Evolutionary conservation across 2,113 vertebrate genomes (phyloP).

Genomic region (Plecotus auritus): DNA sequence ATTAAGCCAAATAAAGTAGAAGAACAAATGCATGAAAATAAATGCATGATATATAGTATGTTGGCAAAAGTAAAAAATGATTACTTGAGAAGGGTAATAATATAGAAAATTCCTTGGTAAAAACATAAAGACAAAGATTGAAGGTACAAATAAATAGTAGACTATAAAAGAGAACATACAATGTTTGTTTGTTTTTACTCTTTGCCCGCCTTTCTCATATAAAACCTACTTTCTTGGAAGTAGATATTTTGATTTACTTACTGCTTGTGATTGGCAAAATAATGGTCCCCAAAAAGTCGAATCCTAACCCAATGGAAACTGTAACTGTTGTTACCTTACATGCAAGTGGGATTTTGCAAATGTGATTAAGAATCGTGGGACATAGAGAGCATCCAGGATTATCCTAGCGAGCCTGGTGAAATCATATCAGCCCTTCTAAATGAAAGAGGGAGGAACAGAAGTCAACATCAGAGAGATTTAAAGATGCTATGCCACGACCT

Average conservation of each 20-base stretch:
- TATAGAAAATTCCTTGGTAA: neutral
- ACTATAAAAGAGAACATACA: neutral
- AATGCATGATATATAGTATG: neutral
- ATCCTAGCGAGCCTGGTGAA: neutral
- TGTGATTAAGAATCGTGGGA: neutral
- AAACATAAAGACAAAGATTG: neutral
- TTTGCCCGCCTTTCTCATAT: neutral
- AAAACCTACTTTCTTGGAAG: neutral
- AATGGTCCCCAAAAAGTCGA: neutral
- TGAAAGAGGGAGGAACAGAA: neutral
- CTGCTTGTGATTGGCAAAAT: neutral
- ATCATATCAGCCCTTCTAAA: neutral
- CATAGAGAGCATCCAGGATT: neutral
- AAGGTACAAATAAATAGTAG: neutral
- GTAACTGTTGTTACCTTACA: neutral
- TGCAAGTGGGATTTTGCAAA: neutral
- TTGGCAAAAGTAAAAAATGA: neutral
- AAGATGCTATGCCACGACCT: neutral
- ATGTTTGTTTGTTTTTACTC: neutral
- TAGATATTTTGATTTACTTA: neutral
- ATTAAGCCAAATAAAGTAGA: neutral
- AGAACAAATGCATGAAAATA: neutral
- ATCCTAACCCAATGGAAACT: neutral
- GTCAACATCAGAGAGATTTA: neutral
- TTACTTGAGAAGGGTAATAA: neutral